Evolutionary conservation across 1,140 invertebrate species (phyloP), one percentile per base, ranked within the genome.

Genomic region (Phenacoccus solenopsis): DNA sequence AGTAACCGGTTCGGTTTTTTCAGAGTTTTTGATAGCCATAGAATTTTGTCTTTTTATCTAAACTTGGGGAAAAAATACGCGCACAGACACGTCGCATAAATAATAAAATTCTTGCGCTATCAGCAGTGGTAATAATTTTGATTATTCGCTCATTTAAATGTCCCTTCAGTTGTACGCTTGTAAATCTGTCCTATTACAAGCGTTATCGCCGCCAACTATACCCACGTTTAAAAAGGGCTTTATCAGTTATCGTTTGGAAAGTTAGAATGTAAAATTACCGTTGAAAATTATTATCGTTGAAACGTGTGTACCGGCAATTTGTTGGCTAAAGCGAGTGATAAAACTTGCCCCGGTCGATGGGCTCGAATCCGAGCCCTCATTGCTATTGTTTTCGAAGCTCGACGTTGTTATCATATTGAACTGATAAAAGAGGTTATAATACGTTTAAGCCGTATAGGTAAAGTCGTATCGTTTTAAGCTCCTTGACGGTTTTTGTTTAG

Each of bases 231-330:
- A 49, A 49, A 49, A 49, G 38, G 38, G 16, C 16, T 49, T 49
- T 49, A 49, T 49, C 38, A 49, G 38, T 49, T 49, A 49, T 49
- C 38, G 38, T 49, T 49, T 49, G 38, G 38, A 49, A 49, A 49
- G 38, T 49, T 49, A 49, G 38, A 49, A 49, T 49, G 16, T 49
- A 49, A 49, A 49, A 49, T 49, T 49, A 49, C 38, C 38, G 38
- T 49, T 49, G 38, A 49, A 49, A 49, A 49, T 49, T 49, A 49
- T 49, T 49, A 49, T 49, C 38, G 38, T n/a, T 49, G 16, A 49
- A 49, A 49, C 38, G 38, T 49, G 38, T 49, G 38, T n/a, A 49
- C 38, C 38, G 38, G 38, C 38, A 49, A 49, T 49, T 49, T 49
- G 38, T 49, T 49, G 38, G 16, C 16, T 49, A 49, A 49, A 49